A percentile compares a stretch with the other conserved stretches of the same genome.
phyloP scores from a whole-genome alignment of 2,888 invertebrate species.

The Abrostola triplasia region DNA sequence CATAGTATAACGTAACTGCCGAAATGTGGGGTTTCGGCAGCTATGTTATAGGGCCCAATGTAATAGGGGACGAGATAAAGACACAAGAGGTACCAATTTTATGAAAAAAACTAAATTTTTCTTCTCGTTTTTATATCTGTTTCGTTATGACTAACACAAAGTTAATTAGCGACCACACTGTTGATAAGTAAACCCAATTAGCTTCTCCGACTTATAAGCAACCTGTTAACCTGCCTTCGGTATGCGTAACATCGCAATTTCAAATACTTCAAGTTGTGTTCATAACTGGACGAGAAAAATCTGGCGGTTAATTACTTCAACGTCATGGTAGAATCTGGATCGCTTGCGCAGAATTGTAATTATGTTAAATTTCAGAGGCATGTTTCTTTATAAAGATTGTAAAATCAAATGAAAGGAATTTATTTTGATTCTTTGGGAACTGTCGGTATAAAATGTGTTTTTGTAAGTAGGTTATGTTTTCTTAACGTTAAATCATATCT shows the following conservation, averaged over 20 bases:
- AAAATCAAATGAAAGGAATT: too few species aligned
- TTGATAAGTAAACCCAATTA: not conserved
- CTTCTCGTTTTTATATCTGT: too few species aligned
- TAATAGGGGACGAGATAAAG: too few species aligned
- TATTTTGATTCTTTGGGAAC: too few species aligned
- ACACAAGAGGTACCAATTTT: too few species aligned
- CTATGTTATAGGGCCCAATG: too few species aligned
- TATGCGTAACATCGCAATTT: not conserved
- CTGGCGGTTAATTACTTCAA: not conserved
- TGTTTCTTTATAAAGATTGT: not conserved
- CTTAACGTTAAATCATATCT: too few species aligned
- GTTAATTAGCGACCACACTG: not conserved
- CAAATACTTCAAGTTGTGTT: not conserved
- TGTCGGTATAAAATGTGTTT: too few species aligned
- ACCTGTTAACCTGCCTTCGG: not conserved
- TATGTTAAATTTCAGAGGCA: not conserved
- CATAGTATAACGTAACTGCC: too few species aligned
- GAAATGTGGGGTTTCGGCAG: too few species aligned
- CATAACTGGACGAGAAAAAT: not conserved
- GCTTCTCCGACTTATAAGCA: not conserved
- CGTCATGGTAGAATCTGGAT: conserved; percentile 1
- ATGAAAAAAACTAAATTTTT: too few species aligned
- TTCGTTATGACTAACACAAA: not conserved
- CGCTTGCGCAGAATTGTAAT: not conserved
- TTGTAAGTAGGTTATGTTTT: too few species aligned